A percentile compares a stretch with the other conserved stretches of the same genome.
Conservation (phyloP, 2,113 vertebrate genomes). For the Passer domesticus region DNA sequence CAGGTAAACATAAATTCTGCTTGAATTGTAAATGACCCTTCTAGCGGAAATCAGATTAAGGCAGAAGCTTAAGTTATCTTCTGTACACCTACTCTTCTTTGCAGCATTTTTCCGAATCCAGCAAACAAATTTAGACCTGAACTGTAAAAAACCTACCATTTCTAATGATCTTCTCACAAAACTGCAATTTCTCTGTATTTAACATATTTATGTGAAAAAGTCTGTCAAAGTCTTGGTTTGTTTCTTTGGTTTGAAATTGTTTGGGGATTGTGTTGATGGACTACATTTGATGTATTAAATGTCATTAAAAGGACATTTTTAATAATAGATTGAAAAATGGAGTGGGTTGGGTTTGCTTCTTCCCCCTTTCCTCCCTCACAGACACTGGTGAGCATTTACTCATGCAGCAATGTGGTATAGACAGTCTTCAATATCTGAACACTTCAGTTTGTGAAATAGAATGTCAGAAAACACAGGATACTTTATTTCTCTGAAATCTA, state of each 20-base stretch:
- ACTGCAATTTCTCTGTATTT: not conserved
- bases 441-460: not conserved
- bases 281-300: not conserved
- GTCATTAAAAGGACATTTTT: not conserved
- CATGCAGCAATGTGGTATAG: not conserved
- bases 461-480: not conserved
- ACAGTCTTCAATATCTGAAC: not conserved
- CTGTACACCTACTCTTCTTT: not conserved
- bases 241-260: not conserved
- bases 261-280: not conserved
- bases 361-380: not conserved
- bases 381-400: conserved; percentile 1
- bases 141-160: not conserved
- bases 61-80: not conserved
- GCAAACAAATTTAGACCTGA: conserved; percentile 25
- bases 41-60: conserved; percentile 4
- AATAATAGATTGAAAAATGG: not conserved
- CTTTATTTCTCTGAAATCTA: not conserved
- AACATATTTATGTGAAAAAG: not conserved
- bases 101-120: conserved; percentile 23
- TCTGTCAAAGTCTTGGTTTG: not conserved
- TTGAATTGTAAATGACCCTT: conserved; percentile 2
- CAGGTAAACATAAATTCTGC: conserved; percentile 13
- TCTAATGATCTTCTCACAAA: not conserved
- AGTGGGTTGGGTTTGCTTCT: not conserved